Evolutionary conservation across 2,888 invertebrate genomes (phyloP).

Genomic region (Nematopogon swammerdamellus): DNA sequence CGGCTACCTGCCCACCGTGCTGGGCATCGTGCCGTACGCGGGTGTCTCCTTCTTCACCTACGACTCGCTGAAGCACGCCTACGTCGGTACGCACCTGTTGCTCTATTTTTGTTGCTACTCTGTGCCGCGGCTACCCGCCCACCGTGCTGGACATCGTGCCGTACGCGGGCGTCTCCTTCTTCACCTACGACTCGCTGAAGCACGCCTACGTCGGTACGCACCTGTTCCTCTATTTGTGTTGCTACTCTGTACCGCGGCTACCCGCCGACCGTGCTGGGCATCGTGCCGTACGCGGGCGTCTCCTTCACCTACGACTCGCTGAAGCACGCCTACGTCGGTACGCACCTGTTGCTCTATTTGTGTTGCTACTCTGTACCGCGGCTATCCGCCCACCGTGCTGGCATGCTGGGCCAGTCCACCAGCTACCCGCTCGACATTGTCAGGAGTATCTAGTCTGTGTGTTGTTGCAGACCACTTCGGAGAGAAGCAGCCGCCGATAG

Average conservation of each 20-base stretch:
- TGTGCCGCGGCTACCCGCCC: slow-evolving; percentile 69
- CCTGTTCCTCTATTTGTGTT: not conserved
- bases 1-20: slow-evolving; percentile 85
- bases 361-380: slow-evolving; percentile 23
- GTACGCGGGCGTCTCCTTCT: slow-evolving; percentile 96
- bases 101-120: not conserved
- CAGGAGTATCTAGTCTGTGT: no score
- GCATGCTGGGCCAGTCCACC: slow-evolving; percentile 89
- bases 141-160: slow-evolving; percentile 93
- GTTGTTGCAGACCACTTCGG: slow-evolving; percentile 26
- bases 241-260: slow-evolving; percentile 55
- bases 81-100: slow-evolving; percentile 58
- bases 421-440: slow-evolving; percentile 97
- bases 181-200: slow-evolving; percentile 94
- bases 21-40: slow-evolving; percentile 95
- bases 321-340: slow-evolving; percentile 76
- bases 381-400: slow-evolving; percentile 85
- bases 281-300: slow-evolving; percentile 94
- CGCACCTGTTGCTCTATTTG: slow-evolving; percentile 14
- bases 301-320: slow-evolving; percentile 96
- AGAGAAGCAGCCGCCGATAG: slow-evolving; percentile 49
- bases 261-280: slow-evolving; percentile 87
- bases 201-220: slow-evolving; percentile 67
- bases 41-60: slow-evolving; percentile 97
- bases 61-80: slow-evolving; percentile 83